Evolutionary conservation across 2,888 invertebrate species (phyloP), one percentile per base, ranked within the genome.

Genomic region (Polydrusus pterygomalis): DNA sequence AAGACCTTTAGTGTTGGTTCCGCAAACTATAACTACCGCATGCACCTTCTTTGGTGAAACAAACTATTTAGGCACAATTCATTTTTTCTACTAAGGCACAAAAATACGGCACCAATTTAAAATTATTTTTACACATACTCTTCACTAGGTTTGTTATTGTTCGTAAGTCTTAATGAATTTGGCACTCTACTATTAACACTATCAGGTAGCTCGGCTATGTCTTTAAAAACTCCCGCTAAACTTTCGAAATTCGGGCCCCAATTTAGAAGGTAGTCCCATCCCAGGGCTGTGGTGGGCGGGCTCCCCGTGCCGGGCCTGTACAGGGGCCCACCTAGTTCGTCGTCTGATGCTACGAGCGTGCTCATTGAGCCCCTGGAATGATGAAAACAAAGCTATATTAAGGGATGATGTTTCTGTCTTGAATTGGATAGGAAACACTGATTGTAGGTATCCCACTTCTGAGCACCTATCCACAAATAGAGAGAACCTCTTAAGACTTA

Each of bases 211-310:
- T 97, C 96, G 58, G 97, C 97, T 83, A 98, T 97, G 88, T 98
- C 98, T 89, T 96, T 97, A 85, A 97, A 98, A 63, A 98, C 98
- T 30, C 97, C 97, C 79, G 97, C 96, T 85, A 98, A 91, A 86
- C 95, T 97, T 87, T 97, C 96, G 87, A 97, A 98, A 88, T 97
- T 97, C 18, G 97, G 96, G 9, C 97, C 97, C 97, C 97, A 98
- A 88, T 97, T 97, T 73, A 98, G 91, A 79, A 97, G 89, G 86
- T 97, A 97, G 85, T 98, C 97, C 96, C 97, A 97, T 70, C 97
- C 96, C 60, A 97, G 90, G 5, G 95, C 93, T 2, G 94, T 93
- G 2, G 90, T 89, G 0, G 94, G 93, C 0, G 95, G 94, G 0
- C 95, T 94, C 64, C 93, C 95, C 84, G 93, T 94, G 0, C 93